Base-by-base conservation (phyloP, 2,888 invertebrate genomes). In the Tolmerus cingulatus region DNA sequence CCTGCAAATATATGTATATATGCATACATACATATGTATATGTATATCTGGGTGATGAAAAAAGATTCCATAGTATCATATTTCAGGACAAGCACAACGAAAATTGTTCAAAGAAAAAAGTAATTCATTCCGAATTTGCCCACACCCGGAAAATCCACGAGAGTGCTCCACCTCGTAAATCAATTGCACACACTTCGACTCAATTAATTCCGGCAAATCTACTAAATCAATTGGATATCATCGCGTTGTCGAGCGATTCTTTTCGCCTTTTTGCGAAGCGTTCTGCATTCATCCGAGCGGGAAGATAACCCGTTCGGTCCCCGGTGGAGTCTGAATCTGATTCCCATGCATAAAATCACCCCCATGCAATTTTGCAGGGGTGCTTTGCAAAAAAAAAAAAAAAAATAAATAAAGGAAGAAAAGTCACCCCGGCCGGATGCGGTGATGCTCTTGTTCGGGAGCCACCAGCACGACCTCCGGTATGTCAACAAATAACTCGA, bases 141-240 rank as follows among this genome's bases (percentile, higher is more conserved):
- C 27, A 66, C 66, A 66, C 27, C 23, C 66, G 27, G 76, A 76
- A 76, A 76, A 76, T 14, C 3, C 76, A n/a, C 14, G 34, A 34
- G 40, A n/a, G 37, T 76, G 66, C 12, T 66, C 66, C 19, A 23
- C 74, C 84, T 84, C 77, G 43, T 86, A 86, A 86, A 86, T 86
- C 86, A 86, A 86, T 76, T 86, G 86, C 86, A 86, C 86, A 51
- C 86, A 76, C 77, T 86, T 86, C 76, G 76, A 55, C 86, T 86
- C 86, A 86, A 86, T 86, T 86, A 86, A 86, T 76, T 86, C 86
- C 86, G 55, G 86, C 55, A 86, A 77, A 86, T 86, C 51, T 77
- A 77, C 77, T 86, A 86, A 86, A 86, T 86, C 86, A 86, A 86
- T 86, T 86, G 86, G 74, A 86, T 77, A 86, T 86, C 86, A 86